These are phyloP conservation scores for Pagrus major DNA, from an alignment of 2,113 vertebrate species.

Conservation along the genomic window DNA sequence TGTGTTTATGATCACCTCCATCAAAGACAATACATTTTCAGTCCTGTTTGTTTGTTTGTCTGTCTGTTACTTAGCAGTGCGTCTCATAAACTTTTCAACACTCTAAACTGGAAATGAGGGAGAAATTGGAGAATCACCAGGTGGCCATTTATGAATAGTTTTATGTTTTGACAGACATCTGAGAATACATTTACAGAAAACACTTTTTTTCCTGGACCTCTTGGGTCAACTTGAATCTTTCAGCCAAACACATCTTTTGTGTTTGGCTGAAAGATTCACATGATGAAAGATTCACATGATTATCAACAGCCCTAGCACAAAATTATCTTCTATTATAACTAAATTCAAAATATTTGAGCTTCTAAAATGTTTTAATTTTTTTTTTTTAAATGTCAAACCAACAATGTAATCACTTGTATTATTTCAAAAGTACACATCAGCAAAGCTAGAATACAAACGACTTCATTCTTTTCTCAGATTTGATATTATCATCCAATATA, in stretches of 20 bases:
- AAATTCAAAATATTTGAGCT: not conserved
- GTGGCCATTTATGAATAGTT: not conserved
- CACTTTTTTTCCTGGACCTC: not conserved
- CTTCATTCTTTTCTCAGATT: no score
- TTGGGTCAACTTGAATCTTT: not conserved
- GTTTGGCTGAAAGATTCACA: no score
- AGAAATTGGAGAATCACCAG: not conserved
- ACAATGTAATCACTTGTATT: not conserved
- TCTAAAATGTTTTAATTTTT: not conserved
- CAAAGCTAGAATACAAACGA: no score
- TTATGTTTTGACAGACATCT: not conserved
- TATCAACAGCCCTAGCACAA: no score
- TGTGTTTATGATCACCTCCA: not conserved
- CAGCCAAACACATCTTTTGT: not conserved
- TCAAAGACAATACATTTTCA: not conserved
- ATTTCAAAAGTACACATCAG: not conserved
- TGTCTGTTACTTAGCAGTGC: not conserved
- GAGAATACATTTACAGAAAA: no score
- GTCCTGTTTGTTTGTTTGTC: not conserved
- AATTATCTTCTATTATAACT: not conserved
- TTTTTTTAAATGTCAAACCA: not conserved
- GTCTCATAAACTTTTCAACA: not conserved
- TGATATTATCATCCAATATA: no score
- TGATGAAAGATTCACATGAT: no score
- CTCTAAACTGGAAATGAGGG: no score